These are phyloP conservation scores for Pheosia gnoma DNA, from an alignment of 2,888 invertebrate genomes.

Conservation along the genomic window DNA sequence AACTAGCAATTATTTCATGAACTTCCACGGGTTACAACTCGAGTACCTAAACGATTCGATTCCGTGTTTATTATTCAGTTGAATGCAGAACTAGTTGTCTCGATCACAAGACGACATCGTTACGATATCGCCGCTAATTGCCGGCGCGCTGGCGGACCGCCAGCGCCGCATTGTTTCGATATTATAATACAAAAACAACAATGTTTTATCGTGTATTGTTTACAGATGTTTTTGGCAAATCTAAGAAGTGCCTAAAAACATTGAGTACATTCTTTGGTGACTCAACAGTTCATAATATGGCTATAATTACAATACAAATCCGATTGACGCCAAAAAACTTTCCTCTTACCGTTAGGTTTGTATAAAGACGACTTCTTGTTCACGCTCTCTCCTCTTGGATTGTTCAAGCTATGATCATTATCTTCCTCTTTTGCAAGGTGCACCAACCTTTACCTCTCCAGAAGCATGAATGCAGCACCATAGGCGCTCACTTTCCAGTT, in stretches of 20 bases:
- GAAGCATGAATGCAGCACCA: too few relatives aligned
- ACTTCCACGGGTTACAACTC: constrained; percentile 3
- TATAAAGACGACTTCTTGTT: too few relatives aligned
- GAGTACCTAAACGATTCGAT: constrained; percentile 16
- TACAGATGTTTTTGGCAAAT: constrained; percentile 6
- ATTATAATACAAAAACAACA: constrained; percentile 18
- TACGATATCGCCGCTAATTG: constrained; percentile 30
- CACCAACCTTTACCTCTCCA: too few relatives aligned
- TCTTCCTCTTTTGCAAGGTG: too few relatives aligned
- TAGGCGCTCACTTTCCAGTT: too few relatives aligned
- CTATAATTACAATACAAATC: too few relatives aligned
- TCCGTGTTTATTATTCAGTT: constrained; percentile 22
- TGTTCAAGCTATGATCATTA: too few relatives aligned
- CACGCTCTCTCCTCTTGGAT: too few relatives aligned
- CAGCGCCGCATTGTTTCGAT: constrained; percentile 20
- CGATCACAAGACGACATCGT: constrained; percentile 21
- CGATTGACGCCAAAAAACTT: too few relatives aligned
- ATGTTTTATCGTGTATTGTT: constrained; percentile 14
- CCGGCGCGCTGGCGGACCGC: constrained; percentile 25
- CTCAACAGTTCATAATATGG: too few relatives aligned
- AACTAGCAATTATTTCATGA: constrained; percentile 1
- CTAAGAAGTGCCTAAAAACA: not conserved
- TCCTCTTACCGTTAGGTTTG: too few relatives aligned
- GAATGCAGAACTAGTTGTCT: constrained; percentile 18
- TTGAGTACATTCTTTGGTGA: not conserved